Conservation (phyloP, 2,113 vertebrate genomes). For the Elephantulus edwardii region DNA sequence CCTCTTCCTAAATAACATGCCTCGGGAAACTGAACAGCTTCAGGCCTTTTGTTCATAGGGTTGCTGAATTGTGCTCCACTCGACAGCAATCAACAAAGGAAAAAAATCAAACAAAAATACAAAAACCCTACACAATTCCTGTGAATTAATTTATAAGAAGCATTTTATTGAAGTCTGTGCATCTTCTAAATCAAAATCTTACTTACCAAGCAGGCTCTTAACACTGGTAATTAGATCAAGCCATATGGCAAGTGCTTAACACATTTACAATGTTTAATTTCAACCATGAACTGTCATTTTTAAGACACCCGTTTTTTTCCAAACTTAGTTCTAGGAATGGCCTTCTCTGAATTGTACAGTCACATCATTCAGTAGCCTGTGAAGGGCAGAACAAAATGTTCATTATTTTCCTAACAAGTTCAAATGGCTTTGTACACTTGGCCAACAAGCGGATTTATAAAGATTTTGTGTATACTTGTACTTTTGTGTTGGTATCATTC, state of each 20-base stretch:
- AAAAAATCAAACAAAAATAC: too few species aligned
- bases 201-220: slow-evolving; percentile 70
- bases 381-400: slow-evolving; percentile 44
- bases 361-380: slow-evolving; percentile 5
- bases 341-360: slow-evolving; percentile 48
- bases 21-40: too few species aligned
- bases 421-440: slow-evolving; percentile 60
- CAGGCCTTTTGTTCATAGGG: too few species aligned
- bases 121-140: slow-evolving; percentile 45
- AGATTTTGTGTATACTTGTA: slow-evolving; percentile 62
- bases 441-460: slow-evolving; percentile 65
- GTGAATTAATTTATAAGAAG: slow-evolving; percentile 80
- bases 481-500: slow-evolving; percentile 47
- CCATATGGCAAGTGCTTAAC: slow-evolving; percentile 58
- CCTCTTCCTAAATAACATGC: too few species aligned
- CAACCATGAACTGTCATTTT: slow-evolving; percentile 40
- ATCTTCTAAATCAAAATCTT: slow-evolving; percentile 64
- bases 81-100: too few species aligned
- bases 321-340: background rate
- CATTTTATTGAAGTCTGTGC: background rate
- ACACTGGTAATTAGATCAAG: slow-evolving; percentile 51
- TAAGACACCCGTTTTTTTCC: background rate
- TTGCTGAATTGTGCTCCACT: too few species aligned
- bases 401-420: slow-evolving; percentile 46
- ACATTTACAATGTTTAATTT: slow-evolving; percentile 61